phyloP scores from a whole-genome alignment of 2,113 vertebrate species.

The Misgurnus mizolepis region DNA sequence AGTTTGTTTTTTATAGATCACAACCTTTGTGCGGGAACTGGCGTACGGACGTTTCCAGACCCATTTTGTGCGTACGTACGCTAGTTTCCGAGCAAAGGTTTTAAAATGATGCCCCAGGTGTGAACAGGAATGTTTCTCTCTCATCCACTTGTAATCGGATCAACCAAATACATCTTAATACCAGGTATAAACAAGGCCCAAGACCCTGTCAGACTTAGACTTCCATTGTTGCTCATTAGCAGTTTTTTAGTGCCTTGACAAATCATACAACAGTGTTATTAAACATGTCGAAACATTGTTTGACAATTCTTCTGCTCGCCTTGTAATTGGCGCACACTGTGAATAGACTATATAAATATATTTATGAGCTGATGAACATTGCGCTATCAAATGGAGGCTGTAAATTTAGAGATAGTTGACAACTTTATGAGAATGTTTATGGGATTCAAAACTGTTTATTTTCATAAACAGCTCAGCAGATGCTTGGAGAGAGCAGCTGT shows the following conservation, averaged over 20 bases:
- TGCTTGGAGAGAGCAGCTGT: conserved; percentile 53
- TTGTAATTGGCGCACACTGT: conserved; percentile 26
- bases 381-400: conserved; percentile 24
- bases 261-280: conserved; percentile 51
- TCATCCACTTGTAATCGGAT: no score
- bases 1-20: no score
- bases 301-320: conserved; percentile 36
- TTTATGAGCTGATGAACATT: conserved; percentile 22
- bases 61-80: no score
- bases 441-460: conserved; percentile 49
- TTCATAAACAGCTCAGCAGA: conserved; percentile 54
- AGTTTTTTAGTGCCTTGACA: conserved; percentile 46
- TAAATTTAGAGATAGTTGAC: conserved; percentile 37
- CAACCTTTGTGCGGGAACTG: no score
- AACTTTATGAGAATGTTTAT: conserved; percentile 41
- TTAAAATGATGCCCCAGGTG: no score
- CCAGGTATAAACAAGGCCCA: no score
- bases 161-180: no score
- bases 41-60: no score
- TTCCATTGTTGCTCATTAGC: conserved; percentile 49
- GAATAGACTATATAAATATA: conserved; percentile 36
- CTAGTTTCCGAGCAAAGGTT: no score
- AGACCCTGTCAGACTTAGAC: conserved; percentile 6
- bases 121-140: no score
- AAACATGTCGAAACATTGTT: conserved; percentile 53